phyloP scores from a whole-genome alignment of 2,888 invertebrate species.

The Eulithis testata region DNA sequence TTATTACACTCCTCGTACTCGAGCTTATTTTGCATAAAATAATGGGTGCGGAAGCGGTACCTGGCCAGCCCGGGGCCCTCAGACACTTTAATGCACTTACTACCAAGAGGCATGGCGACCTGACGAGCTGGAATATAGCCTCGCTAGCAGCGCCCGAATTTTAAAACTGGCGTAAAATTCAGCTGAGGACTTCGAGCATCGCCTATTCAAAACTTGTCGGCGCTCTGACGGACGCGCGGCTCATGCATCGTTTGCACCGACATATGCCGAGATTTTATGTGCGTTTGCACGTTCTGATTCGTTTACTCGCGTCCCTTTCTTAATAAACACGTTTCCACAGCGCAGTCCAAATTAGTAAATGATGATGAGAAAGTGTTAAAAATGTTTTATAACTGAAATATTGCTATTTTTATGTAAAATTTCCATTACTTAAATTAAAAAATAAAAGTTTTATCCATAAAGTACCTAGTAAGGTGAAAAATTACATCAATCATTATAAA shows the following conservation, averaged over 20 bases:
- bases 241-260: slow-evolving; percentile 46
- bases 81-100: slow-evolving; percentile 72
- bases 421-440: no score
- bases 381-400: no score
- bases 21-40: slow-evolving; percentile 74
- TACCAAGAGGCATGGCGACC: slow-evolving; percentile 52
- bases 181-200: slow-evolving; percentile 39
- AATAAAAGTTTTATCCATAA: no score
- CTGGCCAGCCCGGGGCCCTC: slow-evolving; percentile 49
- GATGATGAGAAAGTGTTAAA: no score
- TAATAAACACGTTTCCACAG: slow-evolving; percentile 2
- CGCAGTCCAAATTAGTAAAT: neutral
- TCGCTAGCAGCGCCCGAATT: slow-evolving; percentile 50
- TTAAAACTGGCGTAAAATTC: slow-evolving; percentile 49
- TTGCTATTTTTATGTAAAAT: no score
- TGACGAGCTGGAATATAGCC: slow-evolving; percentile 57
- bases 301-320: slow-evolving; percentile 9
- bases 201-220: slow-evolving; percentile 53
- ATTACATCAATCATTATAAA: no score
- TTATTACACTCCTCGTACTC: slow-evolving; percentile 62
- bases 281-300: slow-evolving; percentile 37
- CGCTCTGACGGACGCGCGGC: slow-evolving; percentile 46
- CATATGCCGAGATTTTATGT: slow-evolving; percentile 44
- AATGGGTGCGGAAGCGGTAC: slow-evolving; percentile 60
- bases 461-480: no score